A percentile compares a stretch with the other conserved stretches of the same genome.
phyloP scores from a whole-genome alignment of 2,797 vertebrate species.

The Xiphorhynchus erythropygius region DNA sequence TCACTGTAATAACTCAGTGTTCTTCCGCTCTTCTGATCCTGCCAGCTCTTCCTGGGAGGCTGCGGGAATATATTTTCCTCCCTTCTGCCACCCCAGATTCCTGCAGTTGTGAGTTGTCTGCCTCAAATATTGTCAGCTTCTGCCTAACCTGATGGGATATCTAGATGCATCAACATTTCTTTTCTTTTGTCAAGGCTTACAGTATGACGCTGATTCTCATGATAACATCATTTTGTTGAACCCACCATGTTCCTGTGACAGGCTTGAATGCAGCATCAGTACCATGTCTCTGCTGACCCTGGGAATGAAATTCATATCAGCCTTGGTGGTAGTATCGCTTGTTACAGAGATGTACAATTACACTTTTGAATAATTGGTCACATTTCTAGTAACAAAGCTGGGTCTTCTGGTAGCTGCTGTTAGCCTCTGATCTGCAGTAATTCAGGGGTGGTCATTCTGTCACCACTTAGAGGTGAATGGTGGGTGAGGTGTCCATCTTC shows the following conservation, averaged over 20 bases:
- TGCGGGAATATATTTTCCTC: neutral
- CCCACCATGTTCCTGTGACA: fast-evolving
- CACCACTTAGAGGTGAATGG: fast-evolving
- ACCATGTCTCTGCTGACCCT: neutral
- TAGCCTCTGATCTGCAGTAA: neutral
- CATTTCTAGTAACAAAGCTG: neutral
- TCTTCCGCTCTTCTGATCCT: conserved; percentile 9
- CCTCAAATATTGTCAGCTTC: neutral
- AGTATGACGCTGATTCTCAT: neutral
- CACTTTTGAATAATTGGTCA: neutral
- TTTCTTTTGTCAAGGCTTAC: neutral
- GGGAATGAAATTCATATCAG: neutral
- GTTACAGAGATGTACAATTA: neutral
- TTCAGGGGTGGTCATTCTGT: fast-evolving
- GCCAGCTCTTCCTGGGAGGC: conserved; percentile 38
- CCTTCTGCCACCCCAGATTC: neutral
- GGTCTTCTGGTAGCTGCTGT: neutral
- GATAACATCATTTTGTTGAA: neutral
- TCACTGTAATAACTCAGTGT: conserved; percentile 21
- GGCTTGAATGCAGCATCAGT: fast-evolving
- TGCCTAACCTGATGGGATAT: neutral
- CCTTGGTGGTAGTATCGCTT: neutral
- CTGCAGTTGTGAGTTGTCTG: neutral
- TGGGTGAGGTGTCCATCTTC: neutral
- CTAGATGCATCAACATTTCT: neutral